phyloP scores from a whole-genome alignment of 2,797 vertebrate genomes.

The Tadarida brasiliensis region DNA sequence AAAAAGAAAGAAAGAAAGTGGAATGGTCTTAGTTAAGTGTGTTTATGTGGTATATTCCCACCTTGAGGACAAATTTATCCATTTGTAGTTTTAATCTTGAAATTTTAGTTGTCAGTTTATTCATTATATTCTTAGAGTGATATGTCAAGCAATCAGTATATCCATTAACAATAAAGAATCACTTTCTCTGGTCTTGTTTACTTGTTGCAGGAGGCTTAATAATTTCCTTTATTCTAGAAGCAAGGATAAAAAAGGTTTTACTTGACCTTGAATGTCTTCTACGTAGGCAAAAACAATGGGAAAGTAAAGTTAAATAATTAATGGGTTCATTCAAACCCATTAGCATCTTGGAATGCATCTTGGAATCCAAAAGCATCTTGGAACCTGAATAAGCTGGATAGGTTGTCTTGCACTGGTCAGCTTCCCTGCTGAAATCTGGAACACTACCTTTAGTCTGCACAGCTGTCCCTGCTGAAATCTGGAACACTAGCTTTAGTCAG shows the following conservation, averaged over 20 bases:
- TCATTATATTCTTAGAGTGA: background rate
- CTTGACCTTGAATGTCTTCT: conserved; percentile 32
- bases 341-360: background rate
- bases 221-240: conserved; percentile 48
- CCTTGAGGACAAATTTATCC: background rate
- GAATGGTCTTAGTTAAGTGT: background rate
- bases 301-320: conserved; percentile 24
- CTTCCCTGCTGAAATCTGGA: background rate
- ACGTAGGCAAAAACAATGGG: background rate
- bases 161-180: background rate
- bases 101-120: background rate
- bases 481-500: too few relatives aligned
- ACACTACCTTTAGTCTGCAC: background rate
- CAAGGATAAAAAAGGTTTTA: conserved; percentile 20
- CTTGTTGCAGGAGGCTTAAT: background rate
- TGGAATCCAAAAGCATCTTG: background rate
- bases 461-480: background rate
- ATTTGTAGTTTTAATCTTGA: background rate
- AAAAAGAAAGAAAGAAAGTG: background rate
- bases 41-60: background rate
- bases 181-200: background rate
- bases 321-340: background rate
- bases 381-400: background rate
- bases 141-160: background rate
- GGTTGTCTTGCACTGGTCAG: background rate